phyloP scores from a whole-genome alignment of 64 coral and sea anemone species.

The Montipora cactus region DNA sequence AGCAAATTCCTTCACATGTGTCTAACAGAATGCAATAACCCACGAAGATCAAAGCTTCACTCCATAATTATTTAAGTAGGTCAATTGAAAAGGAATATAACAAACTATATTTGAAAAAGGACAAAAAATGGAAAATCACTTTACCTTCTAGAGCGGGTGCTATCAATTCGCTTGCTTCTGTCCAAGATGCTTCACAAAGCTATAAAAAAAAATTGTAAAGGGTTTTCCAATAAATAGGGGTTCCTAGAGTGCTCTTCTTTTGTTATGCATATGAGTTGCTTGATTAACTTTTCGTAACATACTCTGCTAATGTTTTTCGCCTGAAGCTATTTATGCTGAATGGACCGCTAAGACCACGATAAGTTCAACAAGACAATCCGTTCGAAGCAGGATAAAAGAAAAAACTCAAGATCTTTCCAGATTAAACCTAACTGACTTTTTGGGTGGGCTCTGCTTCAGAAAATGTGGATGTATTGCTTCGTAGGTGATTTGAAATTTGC shows the following conservation, averaged over 20 bases:
- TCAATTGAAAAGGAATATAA: slow-evolving; percentile 27
- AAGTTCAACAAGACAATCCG: neutral
- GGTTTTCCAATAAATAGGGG: slow-evolving; percentile 68
- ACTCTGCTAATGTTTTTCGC: slow-evolving; percentile 66
- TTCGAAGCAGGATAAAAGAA: neutral
- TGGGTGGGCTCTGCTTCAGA: neutral
- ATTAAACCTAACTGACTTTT: neutral
- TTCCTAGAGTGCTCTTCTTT: slow-evolving; percentile 34
- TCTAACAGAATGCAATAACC: neutral
- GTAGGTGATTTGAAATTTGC: neutral
- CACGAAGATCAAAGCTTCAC: neutral
- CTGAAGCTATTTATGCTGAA: slow-evolving; percentile 48
- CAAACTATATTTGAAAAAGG: slow-evolving; percentile 50
- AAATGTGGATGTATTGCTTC: neutral
- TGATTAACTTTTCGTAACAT: slow-evolving; percentile 66
- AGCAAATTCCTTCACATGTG: slow-evolving; percentile 41
- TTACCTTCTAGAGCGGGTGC: slow-evolving; percentile 35
- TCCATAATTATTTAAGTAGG: slow-evolving; percentile 51
- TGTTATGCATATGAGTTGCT: slow-evolving; percentile 70
- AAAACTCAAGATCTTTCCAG: neutral
- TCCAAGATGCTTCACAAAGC: slow-evolving; percentile 45
- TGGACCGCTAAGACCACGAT: slow-evolving; percentile 16
- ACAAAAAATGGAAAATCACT: slow-evolving; percentile 34
- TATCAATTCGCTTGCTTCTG: neutral
- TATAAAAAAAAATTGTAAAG: slow-evolving; percentile 56